Percentiles rank a stretch among this genome's conserved stretches.
Evolutionary conservation across 2,113 vertebrate species (phyloP).

Genomic region (Crotalus tigris): DNA sequence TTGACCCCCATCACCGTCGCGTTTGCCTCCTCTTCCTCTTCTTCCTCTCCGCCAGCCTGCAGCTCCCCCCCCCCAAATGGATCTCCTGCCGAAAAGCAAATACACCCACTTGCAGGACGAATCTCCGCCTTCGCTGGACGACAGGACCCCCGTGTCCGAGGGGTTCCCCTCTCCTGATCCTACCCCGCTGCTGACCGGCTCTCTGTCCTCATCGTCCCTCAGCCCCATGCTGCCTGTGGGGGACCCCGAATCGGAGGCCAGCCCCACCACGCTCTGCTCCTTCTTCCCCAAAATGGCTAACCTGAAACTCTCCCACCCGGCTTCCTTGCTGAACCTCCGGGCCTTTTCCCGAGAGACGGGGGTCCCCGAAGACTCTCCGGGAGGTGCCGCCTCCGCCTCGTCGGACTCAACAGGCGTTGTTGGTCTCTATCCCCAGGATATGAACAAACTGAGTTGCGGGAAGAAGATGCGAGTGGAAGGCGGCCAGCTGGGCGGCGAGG

Average conservation of each 20-base stretch:
- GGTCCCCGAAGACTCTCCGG: not conserved
- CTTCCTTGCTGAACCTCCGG: slow-evolving; percentile 75
- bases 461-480: slow-evolving; percentile 95
- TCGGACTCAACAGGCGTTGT: slow-evolving; percentile 74
- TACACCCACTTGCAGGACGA: slow-evolving; percentile 93
- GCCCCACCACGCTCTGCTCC: slow-evolving; percentile 93
- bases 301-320: slow-evolving; percentile 85
- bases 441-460: slow-evolving; percentile 96
- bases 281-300: slow-evolving; percentile 93
- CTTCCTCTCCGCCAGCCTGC: not conserved
- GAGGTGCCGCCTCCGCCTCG: not conserved
- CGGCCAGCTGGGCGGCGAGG: slow-evolving; percentile 93
- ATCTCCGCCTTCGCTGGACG: slow-evolving; percentile 84
- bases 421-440: slow-evolving; percentile 89
- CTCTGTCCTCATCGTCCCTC: slow-evolving; percentile 84
- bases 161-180: not conserved
- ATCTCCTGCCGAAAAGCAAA: slow-evolving; percentile 89
- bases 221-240: slow-evolving; percentile 75
- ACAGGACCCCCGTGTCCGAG: slow-evolving; percentile 32
- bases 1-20: rapidly evolving
- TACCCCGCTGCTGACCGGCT: slow-evolving; percentile 65
- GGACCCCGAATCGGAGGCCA: slow-evolving; percentile 73
- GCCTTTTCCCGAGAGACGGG: slow-evolving; percentile 32
- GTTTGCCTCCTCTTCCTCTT: not conserved
- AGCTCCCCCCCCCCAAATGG: slow-evolving; percentile 70